Evolutionary conservation across 2,888 invertebrate species (phyloP).

Genomic region (Diabrotica balteata): DNA sequence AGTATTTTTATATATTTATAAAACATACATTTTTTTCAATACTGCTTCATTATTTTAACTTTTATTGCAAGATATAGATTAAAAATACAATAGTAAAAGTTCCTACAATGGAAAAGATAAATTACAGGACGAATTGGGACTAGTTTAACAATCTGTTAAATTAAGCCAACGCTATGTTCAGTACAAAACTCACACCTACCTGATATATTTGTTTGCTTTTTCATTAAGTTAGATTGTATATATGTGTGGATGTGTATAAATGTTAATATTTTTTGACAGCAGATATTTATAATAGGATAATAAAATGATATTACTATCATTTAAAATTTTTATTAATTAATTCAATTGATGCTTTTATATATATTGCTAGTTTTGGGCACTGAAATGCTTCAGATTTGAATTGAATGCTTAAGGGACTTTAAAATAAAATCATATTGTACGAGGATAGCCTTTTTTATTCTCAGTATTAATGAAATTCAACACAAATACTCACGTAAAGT

Average conservation of each 20-base stretch:
- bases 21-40: too few relatives aligned
- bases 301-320: constrained; percentile 3
- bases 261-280: constrained; percentile 52
- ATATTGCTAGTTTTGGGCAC: constrained; percentile 43
- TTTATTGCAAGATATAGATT: too few relatives aligned
- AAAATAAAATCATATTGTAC: neutral
- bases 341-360: constrained; percentile 19
- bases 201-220: neutral
- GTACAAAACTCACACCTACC: too few relatives aligned
- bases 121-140: too few relatives aligned
- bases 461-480: too few relatives aligned
- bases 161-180: too few relatives aligned
- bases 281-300: constrained; percentile 36
- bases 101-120: too few relatives aligned
- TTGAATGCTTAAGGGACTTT: constrained; percentile 21
- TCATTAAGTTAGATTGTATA: constrained; percentile 36
- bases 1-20: too few relatives aligned
- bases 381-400: constrained; percentile 51
- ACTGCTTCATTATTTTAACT: too few relatives aligned
- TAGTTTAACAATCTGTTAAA: too few relatives aligned
- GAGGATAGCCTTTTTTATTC: too few relatives aligned
- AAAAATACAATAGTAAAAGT: too few relatives aligned
- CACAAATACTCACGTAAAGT: neutral
- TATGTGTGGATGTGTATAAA: constrained; percentile 53
- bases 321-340: constrained; percentile 20